Evolutionary conservation across 64 coral and sea anemone genomes (phyloP).

Genomic region (Dendrophyllia cribrosa): DNA sequence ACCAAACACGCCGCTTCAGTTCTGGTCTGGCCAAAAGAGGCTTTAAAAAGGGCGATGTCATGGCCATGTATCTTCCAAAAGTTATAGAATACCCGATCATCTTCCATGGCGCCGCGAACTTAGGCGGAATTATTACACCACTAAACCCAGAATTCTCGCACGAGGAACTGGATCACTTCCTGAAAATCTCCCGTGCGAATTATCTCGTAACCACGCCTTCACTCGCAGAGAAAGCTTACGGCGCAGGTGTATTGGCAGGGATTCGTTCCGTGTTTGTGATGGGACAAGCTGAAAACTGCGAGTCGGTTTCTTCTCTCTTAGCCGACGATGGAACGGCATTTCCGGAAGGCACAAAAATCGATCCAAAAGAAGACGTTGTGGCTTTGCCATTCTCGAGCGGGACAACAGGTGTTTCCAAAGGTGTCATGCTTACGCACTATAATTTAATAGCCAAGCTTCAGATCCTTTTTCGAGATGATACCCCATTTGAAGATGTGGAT

Average conservation of each 20-base stretch:
- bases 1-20: constrained; percentile 9
- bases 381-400: constrained; percentile 37
- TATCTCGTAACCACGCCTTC: constrained; percentile 59
- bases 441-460: constrained; percentile 43
- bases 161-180: constrained; percentile 39
- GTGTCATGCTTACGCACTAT: constrained; percentile 27
- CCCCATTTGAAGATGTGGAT: background rate
- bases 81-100: constrained; percentile 54
- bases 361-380: constrained; percentile 20
- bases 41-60: constrained; percentile 65
- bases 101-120: constrained; percentile 7
- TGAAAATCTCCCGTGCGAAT: background rate
- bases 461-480: background rate
- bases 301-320: constrained; percentile 55
- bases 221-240: constrained; percentile 19
- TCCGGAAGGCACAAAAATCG: background rate
- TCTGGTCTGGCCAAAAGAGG: constrained; percentile 54
- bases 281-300: constrained; percentile 22
- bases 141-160: constrained; percentile 42
- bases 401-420: constrained; percentile 51
- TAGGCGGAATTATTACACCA: constrained; percentile 51
- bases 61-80: constrained; percentile 57
- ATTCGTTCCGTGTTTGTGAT: constrained; percentile 34
- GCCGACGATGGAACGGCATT: constrained; percentile 19
- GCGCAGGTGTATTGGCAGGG: background rate